Base-by-base conservation (phyloP, 2,797 vertebrate species). In the Myripristis murdjan region DNA sequence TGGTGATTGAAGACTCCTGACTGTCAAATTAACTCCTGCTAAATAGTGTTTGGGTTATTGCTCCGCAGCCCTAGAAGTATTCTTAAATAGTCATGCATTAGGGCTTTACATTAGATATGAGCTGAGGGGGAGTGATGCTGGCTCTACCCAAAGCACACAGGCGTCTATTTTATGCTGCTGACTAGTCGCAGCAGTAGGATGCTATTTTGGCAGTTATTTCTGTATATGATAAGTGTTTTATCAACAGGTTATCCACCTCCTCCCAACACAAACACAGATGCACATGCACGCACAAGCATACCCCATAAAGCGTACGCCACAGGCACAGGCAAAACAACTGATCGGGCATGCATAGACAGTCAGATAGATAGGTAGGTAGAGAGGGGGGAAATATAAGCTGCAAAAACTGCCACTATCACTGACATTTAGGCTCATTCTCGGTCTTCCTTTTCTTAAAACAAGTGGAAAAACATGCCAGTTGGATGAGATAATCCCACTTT, bases 11-110 rank as follows among this genome's bases (percentile, higher is more conserved):
- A 77, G 75, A 74, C 85, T 86, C 83, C 68, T 75, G 74, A 83
- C 78, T 85, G 81, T 90, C 87, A 81, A 88, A 90, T 91, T 83
- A 90, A 86, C 84, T 85, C 70, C 58, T 74, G 72, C 87, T 84
- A 87, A 91, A 90, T 81, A 88, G 75, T 69, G 63, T 77, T 85
- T 79, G 59, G 80, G 54, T 79, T 87, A 70, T 78, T 83, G 77
- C 80, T 81, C 79, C 68, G 68, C 71, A 71, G 60, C 37, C 22
- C 0, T 60, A 69, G 18, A 2, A 65, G 68, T 65, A 60, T 60
- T 85, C 84, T 75, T 48, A 64, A 78, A 70, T 28, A 79, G 22
- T 55, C 35, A 2, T 59, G 58, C 48, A 37, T 66, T 48, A 15
- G 60, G 60, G 43, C 67, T 79, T 66, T 56, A 51, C 53, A 70